Conservation (phyloP, 2,113 vertebrate genomes). For the Brachirus orientalis region DNA sequence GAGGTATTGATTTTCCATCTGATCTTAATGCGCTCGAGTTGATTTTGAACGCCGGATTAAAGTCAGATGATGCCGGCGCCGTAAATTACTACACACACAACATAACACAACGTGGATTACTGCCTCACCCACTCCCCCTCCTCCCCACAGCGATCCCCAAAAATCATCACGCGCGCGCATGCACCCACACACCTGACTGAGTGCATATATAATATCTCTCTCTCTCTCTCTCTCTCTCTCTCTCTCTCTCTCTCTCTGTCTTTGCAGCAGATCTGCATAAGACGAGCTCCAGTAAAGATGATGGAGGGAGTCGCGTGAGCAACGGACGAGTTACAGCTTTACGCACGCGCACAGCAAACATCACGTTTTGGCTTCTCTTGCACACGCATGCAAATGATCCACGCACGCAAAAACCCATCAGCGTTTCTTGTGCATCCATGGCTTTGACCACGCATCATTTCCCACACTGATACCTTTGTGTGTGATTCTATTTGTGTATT, state of each 20-base stretch:
- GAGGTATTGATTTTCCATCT: constrained; percentile 22
- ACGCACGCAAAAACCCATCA: neutral
- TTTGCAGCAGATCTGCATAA: constrained; percentile 34
- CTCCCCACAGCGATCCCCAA: neutral
- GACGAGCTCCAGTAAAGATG: constrained; percentile 27
- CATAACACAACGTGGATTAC: constrained; percentile 8
- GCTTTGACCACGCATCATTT: constrained; percentile 50
- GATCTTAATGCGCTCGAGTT: constrained; percentile 26
- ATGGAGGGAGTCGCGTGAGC: constrained; percentile 47
- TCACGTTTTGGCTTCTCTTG: constrained; percentile 8
- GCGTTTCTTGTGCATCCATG: constrained; percentile 5
- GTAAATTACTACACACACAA: constrained; percentile 40
- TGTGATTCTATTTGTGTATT: no score
- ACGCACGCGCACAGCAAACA: neutral
- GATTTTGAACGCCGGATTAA: constrained; percentile 53
- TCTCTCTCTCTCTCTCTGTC: no score
- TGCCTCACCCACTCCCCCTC: neutral
- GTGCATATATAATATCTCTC: no score
- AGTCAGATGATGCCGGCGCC: constrained; percentile 38
- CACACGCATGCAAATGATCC: neutral
- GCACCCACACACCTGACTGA: constrained; percentile 9
- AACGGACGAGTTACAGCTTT: constrained; percentile 31
- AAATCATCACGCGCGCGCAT: constrained; percentile 22
- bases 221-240: no score
- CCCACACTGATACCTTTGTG: constrained; percentile 12